phyloP scores from a whole-genome alignment of 30 jellyfish, hydroid and myxozoan species.

The Rhopilema esculentum region DNA sequence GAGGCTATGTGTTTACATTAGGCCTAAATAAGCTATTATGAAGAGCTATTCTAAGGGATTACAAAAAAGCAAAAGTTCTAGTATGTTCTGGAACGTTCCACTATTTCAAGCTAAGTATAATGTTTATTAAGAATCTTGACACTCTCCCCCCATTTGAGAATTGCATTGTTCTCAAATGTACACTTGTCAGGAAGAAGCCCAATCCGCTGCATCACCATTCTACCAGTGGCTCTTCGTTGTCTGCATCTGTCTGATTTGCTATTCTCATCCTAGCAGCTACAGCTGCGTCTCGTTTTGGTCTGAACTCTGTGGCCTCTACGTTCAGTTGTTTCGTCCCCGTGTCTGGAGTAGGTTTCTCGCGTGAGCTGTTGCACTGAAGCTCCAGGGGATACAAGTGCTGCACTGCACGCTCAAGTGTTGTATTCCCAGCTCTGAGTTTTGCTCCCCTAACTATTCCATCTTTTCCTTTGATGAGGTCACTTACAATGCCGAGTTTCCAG shows the following conservation, averaged over 20 bases:
- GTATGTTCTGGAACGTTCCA: too few species aligned
- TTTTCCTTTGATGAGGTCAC: conserved; percentile 17
- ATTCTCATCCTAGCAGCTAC: not conserved
- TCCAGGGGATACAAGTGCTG: conserved; percentile 12
- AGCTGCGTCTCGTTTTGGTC: conserved; percentile 9
- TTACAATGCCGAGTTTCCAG: conserved; percentile 37
- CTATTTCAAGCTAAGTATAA: too few species aligned
- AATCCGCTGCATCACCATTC: conserved; percentile 2
- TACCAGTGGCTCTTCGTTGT: not conserved
- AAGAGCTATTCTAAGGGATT: too few species aligned
- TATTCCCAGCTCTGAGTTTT: conserved; percentile 26
- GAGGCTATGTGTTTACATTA: too few species aligned
- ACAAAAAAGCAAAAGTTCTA: too few species aligned
- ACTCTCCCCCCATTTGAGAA: too few species aligned
- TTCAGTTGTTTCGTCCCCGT: not conserved
- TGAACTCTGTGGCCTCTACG: conserved; percentile 7
- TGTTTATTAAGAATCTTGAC: too few species aligned
- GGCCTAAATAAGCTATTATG: too few species aligned
- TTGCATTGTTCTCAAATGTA: too few species aligned
- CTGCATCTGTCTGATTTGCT: not conserved
- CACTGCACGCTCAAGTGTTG: conserved; percentile 28
- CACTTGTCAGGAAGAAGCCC: too few species aligned
- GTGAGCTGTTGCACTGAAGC: not conserved
- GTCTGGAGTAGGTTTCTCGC: not conserved
- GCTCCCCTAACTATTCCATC: conserved; percentile 42